Evolutionary conservation across 2,113 vertebrate genomes (phyloP).

Genomic region (Urocolius indicus): DNA sequence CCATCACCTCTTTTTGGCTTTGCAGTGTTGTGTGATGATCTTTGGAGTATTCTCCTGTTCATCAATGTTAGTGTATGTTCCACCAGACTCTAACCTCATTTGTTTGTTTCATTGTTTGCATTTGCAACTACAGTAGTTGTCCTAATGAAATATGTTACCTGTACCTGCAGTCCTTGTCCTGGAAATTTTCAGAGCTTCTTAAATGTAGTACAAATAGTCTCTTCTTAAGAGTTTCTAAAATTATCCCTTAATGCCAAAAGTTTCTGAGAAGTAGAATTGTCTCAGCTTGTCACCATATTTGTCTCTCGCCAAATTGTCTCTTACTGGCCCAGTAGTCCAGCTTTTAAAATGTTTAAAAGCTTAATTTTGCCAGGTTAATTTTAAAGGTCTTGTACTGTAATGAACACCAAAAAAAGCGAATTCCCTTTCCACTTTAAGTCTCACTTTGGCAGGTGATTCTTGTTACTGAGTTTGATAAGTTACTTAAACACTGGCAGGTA

Average conservation of each 20-base stretch:
- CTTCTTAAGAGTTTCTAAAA: neutral
- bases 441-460: neutral
- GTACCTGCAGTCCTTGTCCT: neutral
- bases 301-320: neutral
- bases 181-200: neutral
- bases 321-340: neutral
- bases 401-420: neutral
- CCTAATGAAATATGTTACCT: neutral
- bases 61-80: neutral
- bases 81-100: neutral
- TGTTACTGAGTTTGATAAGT: neutral
- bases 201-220: neutral
- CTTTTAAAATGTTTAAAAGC: neutral
- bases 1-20: neutral
- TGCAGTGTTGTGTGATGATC: neutral
- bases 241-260: neutral
- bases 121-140: neutral
- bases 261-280: neutral
- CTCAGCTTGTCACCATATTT: neutral
- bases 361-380: neutral
- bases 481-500: neutral
- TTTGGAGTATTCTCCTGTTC: neutral
- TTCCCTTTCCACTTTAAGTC: neutral
- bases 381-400: neutral
- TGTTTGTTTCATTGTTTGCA: neutral